These are phyloP conservation scores for Teinopalpus imperialis DNA, from an alignment of 2,888 invertebrate genomes.

Conservation along the genomic window DNA sequence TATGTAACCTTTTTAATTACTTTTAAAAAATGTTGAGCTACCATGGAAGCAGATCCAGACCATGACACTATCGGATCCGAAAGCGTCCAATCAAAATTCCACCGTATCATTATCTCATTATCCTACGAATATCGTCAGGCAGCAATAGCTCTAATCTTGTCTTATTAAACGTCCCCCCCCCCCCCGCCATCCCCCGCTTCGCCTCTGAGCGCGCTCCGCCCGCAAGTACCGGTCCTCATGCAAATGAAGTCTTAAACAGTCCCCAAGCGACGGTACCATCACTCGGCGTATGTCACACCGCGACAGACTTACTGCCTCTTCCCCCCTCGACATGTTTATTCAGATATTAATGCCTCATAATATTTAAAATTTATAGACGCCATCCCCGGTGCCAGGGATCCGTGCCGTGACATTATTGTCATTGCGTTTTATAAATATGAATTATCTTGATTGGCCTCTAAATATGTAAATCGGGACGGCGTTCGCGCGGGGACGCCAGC, in stretches of 20 bases:
- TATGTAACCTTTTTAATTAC: no score
- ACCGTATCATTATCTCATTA: slow-evolving; percentile 23
- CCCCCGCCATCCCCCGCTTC: not conserved
- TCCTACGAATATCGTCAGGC: slow-evolving; percentile 22
- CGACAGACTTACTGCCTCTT: slow-evolving; percentile 44
- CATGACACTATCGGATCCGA: slow-evolving; percentile 1
- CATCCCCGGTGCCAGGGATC: slow-evolving; percentile 32
- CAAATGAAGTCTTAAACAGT: slow-evolving; percentile 51
- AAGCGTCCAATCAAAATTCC: slow-evolving; percentile 22
- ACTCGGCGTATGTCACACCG: slow-evolving; percentile 47
- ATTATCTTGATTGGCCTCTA: slow-evolving; percentile 37
- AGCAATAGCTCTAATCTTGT: slow-evolving; percentile 23
- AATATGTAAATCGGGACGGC: slow-evolving; percentile 26
- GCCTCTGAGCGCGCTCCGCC: not conserved
- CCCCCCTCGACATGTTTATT: slow-evolving; percentile 69
- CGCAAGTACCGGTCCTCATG: slow-evolving; percentile 33
- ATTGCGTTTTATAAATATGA: slow-evolving; percentile 38
- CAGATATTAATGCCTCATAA: slow-evolving; percentile 69
- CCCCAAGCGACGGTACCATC: slow-evolving; percentile 32
- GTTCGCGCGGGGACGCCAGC: not conserved
- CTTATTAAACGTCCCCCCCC: slow-evolving; percentile 14
- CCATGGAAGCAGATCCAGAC: no score
- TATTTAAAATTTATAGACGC: slow-evolving; percentile 64
- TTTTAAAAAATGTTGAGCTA: no score
- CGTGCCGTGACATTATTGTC: slow-evolving; percentile 37